Percentiles rank a stretch among this genome's conserved stretches.
These are phyloP conservation scores for Aphidius gifuensis DNA, from an alignment of 1,140 invertebrate species.

Conservation along the genomic window DNA sequence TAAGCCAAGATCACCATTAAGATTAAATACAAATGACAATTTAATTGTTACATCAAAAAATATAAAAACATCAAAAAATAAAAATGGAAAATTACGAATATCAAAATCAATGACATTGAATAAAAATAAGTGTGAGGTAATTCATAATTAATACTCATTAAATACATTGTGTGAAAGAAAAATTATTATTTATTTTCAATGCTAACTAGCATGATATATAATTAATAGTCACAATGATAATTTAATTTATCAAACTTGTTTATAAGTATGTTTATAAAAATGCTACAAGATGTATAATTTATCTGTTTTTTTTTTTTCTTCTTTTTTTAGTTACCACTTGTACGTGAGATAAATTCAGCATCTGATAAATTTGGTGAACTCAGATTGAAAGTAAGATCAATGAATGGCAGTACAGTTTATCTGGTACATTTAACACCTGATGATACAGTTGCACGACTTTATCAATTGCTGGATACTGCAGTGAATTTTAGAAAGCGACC, in stretches of 20 bases:
- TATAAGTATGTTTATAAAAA: not conserved
- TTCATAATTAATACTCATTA: no score
- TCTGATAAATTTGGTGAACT: constrained; percentile 36
- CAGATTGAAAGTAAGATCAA: constrained; percentile 46
- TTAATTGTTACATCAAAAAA: constrained; percentile 2
- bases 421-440: constrained; percentile 41
- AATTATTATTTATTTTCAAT: no score
- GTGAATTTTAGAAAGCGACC: constrained; percentile 29
- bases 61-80: constrained; percentile 6
- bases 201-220: no score
- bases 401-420: constrained; percentile 44
- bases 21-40: not conserved
- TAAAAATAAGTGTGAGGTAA: constrained; percentile 18
- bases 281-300: not conserved
- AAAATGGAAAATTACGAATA: constrained; percentile 17
- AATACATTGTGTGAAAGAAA: no score
- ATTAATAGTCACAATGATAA: no score
- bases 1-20: constrained; percentile 7
- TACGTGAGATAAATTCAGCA: constrained; percentile 42
- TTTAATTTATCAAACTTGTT: no score
- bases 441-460: constrained; percentile 40
- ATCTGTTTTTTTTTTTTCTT: constrained; percentile 16
- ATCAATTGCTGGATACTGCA: constrained; percentile 42
- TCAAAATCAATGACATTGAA: constrained; percentile 23
- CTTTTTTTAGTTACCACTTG: constrained; percentile 35